Evolutionary conservation across 2,113 vertebrate genomes (phyloP).

Genomic region (Dasyornis broadbenti): DNA sequence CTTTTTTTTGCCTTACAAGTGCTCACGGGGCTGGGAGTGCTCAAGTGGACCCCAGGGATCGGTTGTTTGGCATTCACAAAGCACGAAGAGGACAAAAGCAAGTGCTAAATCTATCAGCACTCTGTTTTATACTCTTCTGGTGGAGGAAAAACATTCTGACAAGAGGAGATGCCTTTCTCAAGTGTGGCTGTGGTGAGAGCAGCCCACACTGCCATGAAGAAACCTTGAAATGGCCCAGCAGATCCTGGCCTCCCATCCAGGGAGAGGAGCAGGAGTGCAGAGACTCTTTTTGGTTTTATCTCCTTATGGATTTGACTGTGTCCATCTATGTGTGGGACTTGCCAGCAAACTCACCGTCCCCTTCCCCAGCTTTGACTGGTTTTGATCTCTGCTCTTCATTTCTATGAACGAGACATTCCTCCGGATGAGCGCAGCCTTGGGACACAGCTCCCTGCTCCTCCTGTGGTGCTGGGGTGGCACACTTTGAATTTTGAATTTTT

Average conservation of each 20-base stretch:
- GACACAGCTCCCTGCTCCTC: neutral
- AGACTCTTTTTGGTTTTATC: neutral
- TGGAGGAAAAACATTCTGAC: neutral
- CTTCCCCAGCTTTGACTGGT: neutral
- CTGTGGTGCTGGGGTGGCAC: neutral
- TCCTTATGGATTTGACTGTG: neutral
- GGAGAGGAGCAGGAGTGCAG: neutral
- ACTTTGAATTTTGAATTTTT: neutral
- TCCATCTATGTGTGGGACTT: neutral
- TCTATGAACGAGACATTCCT: neutral
- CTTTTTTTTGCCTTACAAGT: neutral
- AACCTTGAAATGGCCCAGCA: neutral
- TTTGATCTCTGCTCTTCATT: neutral
- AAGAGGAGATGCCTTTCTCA: neutral
- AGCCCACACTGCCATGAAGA: neutral
- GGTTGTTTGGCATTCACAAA: neutral
- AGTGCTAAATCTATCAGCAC: neutral
- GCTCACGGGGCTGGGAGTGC: neutral
- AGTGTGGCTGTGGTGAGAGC: neutral
- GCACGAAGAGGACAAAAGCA: neutral
- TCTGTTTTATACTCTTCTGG: neutral
- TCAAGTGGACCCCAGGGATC: neutral
- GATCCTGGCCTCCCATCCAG: neutral
- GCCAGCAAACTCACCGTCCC: neutral
- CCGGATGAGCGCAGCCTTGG: neutral